phyloP scores from a whole-genome alignment of 2,888 invertebrate genomes.

The Nemotelus pantherinus region DNA sequence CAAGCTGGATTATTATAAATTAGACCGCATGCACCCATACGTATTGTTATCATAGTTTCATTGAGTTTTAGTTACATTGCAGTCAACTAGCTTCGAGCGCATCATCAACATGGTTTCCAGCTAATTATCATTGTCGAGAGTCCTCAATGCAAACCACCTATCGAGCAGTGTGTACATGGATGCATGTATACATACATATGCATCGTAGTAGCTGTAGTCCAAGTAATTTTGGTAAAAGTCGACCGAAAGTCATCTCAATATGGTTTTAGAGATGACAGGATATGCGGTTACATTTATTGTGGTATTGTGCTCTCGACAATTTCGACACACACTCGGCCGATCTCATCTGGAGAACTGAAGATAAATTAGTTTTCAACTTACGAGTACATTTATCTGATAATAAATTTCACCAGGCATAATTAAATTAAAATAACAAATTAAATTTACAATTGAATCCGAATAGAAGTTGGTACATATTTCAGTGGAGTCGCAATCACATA shows the following conservation, averaged over 20 bases:
- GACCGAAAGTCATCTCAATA: slow-evolving; percentile 31
- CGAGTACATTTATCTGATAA: not conserved
- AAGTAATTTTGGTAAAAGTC: slow-evolving; percentile 26
- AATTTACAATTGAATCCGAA: not conserved
- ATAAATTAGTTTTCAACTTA: slow-evolving; percentile 32
- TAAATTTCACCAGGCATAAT: slow-evolving; percentile 6
- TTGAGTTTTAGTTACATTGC: not conserved
- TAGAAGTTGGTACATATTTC: not conserved
- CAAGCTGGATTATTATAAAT: too few relatives aligned
- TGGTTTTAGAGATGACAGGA: slow-evolving; percentile 30
- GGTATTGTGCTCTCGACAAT: not conserved
- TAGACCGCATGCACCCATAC: not conserved
- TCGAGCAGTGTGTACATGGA: slow-evolving; percentile 1
- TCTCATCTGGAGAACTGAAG: slow-evolving; percentile 18
- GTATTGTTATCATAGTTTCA: not conserved
- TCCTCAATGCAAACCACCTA: slow-evolving; percentile 17
- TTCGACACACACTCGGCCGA: not conserved
- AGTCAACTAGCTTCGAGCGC: not conserved
- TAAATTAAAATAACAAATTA: slow-evolving; percentile 20
- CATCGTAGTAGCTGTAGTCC: not conserved
- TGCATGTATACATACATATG: too few relatives aligned
- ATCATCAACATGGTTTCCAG: slow-evolving; percentile 20
- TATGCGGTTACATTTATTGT: slow-evolving; percentile 30
- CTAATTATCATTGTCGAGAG: slow-evolving; percentile 26
- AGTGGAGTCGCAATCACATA: too few relatives aligned